Evolutionary conservation across 1,140 invertebrate genomes (phyloP).

Genomic region (Drosophila nikananu): DNA sequence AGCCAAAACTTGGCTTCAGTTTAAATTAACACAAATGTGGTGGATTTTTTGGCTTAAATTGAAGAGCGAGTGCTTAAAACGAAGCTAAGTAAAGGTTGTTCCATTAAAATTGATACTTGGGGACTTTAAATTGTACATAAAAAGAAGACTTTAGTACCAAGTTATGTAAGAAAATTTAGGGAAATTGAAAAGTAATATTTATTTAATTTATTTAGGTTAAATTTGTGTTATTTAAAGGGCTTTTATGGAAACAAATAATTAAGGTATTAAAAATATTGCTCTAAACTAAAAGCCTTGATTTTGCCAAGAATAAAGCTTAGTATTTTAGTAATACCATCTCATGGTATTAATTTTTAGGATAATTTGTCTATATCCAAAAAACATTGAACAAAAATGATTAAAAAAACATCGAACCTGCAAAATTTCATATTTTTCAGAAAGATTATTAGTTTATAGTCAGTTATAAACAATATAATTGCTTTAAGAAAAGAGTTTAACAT

Average conservation of each 20-base stretch:
- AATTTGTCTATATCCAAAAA: too few relatives aligned
- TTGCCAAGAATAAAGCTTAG: background rate
- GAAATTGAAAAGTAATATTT: background rate
- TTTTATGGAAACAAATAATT: too few relatives aligned
- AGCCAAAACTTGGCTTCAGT: background rate
- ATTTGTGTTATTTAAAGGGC: background rate
- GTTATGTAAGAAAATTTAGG: background rate
- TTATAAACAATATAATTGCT: background rate
- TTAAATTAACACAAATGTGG: background rate
- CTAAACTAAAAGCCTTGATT: background rate
- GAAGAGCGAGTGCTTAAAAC: slow-evolving; percentile 1
- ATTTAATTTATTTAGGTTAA: background rate
- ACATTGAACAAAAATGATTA: too few relatives aligned
- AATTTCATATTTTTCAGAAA: too few relatives aligned
- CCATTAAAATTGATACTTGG: background rate
- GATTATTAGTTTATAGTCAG: too few relatives aligned
- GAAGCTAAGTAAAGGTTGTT: slow-evolving; percentile 5
- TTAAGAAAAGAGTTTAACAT: background rate
- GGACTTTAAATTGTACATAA: background rate
- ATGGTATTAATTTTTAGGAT: background rate
- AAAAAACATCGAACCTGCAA: too few relatives aligned
- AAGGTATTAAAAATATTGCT: too few relatives aligned
- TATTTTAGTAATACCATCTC: background rate
- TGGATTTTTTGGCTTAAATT: slow-evolving; percentile 15
- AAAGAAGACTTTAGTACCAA: background rate